These are phyloP conservation scores for Phyllotis vaccarum DNA, from an alignment of 2,797 vertebrate species.

Conservation along the genomic window DNA sequence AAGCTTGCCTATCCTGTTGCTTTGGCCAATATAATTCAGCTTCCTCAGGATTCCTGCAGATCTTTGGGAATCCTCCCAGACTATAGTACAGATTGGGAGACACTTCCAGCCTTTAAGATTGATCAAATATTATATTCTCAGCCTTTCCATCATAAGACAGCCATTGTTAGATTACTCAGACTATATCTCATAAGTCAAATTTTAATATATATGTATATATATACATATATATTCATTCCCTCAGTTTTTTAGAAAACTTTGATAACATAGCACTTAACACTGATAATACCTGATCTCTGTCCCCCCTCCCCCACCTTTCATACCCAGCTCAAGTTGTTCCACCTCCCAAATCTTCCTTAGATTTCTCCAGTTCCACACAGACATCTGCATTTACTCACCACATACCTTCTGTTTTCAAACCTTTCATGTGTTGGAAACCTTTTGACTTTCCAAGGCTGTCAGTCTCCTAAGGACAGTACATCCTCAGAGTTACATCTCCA, in stretches of 20 bases:
- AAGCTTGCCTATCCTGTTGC: background rate
- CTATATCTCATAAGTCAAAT: background rate
- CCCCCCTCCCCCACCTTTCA: background rate
- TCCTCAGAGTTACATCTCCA: background rate
- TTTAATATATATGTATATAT: too few species aligned
- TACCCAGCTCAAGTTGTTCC: background rate
- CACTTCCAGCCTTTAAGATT: background rate
- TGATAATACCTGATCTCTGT: background rate
- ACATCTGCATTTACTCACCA: background rate
- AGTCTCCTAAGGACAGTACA: background rate
- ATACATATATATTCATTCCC: background rate
- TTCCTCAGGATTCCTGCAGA: background rate
- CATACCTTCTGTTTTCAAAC: background rate
- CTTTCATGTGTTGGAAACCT: background rate
- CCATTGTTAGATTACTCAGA: background rate
- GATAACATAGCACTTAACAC: background rate
- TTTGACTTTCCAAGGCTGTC: background rate
- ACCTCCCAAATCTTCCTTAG: background rate
- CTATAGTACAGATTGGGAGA: too few species aligned
- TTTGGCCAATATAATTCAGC: background rate
- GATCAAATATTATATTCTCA: background rate
- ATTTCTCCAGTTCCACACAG: background rate
- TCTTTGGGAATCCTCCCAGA: background rate
- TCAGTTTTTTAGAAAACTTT: background rate
- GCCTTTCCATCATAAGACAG: background rate